Conservation (phyloP, 2,113 vertebrate species). For the Helogale parvula region DNA sequence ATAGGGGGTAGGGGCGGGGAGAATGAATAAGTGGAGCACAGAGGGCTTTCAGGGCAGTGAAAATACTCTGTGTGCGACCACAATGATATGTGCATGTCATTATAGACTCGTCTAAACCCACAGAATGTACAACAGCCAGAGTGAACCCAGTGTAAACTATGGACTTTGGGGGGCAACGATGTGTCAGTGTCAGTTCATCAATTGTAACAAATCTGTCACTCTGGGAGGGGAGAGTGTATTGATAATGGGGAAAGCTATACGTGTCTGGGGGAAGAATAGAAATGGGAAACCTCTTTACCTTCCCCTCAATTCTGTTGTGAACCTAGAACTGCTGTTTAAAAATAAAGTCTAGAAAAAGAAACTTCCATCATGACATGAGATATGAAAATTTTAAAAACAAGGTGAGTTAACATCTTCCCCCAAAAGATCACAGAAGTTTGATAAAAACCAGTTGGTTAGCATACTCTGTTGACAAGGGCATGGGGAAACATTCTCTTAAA, state of each 20-base stretch:
- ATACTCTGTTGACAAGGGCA: not conserved
- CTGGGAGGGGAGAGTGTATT: not conserved
- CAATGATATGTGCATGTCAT: no score
- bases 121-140: not conserved
- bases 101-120: not conserved
- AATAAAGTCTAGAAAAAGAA: not conserved
- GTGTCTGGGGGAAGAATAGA: no score
- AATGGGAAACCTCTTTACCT: not conserved
- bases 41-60: not conserved
- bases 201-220: not conserved
- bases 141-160: not conserved
- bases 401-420: not conserved
- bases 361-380: not conserved
- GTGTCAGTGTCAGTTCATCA: not conserved
- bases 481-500: not conserved
- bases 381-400: not conserved
- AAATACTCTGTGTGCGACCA: not conserved
- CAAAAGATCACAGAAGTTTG: not conserved
- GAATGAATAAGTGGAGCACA: not conserved
- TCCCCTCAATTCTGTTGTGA: not conserved
- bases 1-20: not conserved
- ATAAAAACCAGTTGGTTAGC: not conserved
- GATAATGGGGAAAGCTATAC: not conserved
- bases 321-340: not conserved
- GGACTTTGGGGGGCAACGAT: not conserved